Conservation (phyloP, 2,797 vertebrate species). For the Microchirus variegatus region DNA sequence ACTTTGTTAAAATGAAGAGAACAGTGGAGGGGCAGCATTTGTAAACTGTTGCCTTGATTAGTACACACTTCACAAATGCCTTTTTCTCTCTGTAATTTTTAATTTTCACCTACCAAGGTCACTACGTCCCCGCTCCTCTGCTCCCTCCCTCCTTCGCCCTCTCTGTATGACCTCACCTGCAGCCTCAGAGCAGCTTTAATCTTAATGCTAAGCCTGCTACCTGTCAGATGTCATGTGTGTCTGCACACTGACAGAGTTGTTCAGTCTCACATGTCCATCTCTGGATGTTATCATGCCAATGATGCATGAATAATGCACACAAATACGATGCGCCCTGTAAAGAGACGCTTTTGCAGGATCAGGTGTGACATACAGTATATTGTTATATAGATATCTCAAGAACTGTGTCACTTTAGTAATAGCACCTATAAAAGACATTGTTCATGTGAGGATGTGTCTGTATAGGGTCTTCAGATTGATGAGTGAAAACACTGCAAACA, state of each 20-base stretch:
- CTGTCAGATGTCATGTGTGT: constrained; percentile 78
- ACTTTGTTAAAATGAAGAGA: too few relatives aligned
- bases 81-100: constrained; percentile 17
- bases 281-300: constrained; percentile 15
- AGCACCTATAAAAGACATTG: constrained; percentile 4
- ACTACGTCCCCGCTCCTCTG: not conserved
- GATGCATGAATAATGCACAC: constrained; percentile 10
- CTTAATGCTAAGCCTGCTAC: constrained; percentile 77
- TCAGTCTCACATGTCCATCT: constrained; percentile 58
- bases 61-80: too few relatives aligned
- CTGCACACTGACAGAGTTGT: constrained; percentile 60
- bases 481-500: not conserved
- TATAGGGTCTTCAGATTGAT: constrained; percentile 1
- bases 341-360: not conserved
- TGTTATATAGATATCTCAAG: not conserved
- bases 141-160: constrained; percentile 14
- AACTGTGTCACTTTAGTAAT: not conserved
- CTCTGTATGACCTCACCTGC: constrained; percentile 52
- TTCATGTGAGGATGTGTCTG: not conserved
- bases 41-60: too few relatives aligned
- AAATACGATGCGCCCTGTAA: not conserved
- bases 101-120: constrained; percentile 1
- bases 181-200: constrained; percentile 64
- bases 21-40: too few relatives aligned
- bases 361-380: too few relatives aligned